These are phyloP conservation scores for Probosciger aterrimus DNA, from an alignment of 2,113 vertebrate genomes.

Conservation along the genomic window DNA sequence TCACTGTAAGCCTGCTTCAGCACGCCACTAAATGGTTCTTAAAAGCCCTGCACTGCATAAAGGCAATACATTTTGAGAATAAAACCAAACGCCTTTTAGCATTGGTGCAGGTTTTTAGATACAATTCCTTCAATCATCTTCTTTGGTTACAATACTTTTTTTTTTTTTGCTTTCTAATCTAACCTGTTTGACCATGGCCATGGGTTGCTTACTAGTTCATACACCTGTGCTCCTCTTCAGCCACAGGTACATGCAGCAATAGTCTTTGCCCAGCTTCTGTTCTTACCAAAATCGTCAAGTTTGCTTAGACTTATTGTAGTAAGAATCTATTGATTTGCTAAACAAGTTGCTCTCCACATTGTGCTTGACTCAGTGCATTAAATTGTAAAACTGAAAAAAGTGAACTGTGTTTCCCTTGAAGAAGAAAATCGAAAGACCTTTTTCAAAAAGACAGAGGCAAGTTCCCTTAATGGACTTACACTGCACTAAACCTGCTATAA, in stretches of 20 bases:
- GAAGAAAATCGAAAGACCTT: background rate
- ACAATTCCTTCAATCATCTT: background rate
- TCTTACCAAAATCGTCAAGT: background rate
- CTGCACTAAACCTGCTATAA: slow-evolving; percentile 10
- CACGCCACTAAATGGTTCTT: background rate
- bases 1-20: background rate
- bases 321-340: background rate
- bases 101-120: background rate
- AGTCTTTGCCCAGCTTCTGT: background rate
- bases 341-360: background rate
- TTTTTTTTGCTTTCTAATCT: background rate
- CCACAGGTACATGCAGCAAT: background rate
- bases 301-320: background rate
- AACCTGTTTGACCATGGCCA: background rate
- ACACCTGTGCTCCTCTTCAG: background rate
- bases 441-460: background rate
- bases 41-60: background rate
- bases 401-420: background rate
- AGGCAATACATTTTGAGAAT: background rate
- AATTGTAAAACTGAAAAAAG: background rate
- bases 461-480: background rate
- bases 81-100: background rate
- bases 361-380: background rate
- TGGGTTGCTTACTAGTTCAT: background rate
- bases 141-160: background rate